Evolutionary conservation across 2,113 vertebrate genomes (phyloP).

Genomic region (Clarias macrocephalus): DNA sequence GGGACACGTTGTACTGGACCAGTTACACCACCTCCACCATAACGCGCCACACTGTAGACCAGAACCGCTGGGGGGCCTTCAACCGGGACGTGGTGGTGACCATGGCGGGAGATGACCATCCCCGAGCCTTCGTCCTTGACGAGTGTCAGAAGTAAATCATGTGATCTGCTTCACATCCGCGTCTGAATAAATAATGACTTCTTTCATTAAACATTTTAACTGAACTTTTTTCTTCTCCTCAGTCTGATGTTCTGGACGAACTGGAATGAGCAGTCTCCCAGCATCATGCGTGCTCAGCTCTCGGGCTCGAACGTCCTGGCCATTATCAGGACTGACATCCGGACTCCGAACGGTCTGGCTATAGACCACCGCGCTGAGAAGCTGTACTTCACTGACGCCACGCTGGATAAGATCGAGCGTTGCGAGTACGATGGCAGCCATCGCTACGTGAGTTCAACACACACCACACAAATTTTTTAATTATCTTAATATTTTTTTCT

Average conservation of each 20-base stretch:
- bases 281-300: slow-evolving; percentile 95
- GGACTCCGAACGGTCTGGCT: slow-evolving; percentile 93
- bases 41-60: slow-evolving; percentile 92
- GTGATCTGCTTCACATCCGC: background rate
- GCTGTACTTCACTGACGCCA: slow-evolving; percentile 96
- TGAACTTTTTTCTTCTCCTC: background rate
- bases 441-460: slow-evolving; percentile 82
- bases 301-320: slow-evolving; percentile 85
- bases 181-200: background rate
- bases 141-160: slow-evolving; percentile 91
- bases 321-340: slow-evolving; percentile 91
- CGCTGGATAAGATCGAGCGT: slow-evolving; percentile 95
- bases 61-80: slow-evolving; percentile 82
- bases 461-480: background rate
- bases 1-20: slow-evolving; percentile 96
- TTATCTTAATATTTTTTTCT: background rate
- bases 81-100: slow-evolving; percentile 91
- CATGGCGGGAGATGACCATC: slow-evolving; percentile 96
- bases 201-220: background rate
- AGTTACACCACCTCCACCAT: slow-evolving; percentile 97
- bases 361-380: slow-evolving; percentile 96
- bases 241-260: slow-evolving; percentile 99
- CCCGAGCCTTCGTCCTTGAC: slow-evolving; percentile 90
- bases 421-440: slow-evolving; percentile 92
- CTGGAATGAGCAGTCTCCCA: slow-evolving; percentile 97